A percentile compares a stretch with the other conserved stretches of the same genome.
Conservation (phyloP, 2,797 vertebrate species). For the Rhodeus uyekii region DNA sequence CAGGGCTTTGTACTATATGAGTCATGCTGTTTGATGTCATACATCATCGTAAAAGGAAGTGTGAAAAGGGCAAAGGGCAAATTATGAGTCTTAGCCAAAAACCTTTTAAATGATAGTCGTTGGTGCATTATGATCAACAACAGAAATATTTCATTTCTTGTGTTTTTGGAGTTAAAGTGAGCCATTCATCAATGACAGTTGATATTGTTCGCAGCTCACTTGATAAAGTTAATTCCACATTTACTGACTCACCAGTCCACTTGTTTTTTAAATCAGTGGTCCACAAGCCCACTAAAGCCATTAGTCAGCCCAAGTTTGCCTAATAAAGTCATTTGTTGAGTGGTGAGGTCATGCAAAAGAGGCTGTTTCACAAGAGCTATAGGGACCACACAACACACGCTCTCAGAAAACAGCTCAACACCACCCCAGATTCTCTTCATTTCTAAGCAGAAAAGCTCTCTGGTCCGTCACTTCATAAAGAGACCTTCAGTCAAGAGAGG, state of each 20-base stretch:
- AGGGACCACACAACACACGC: neutral
- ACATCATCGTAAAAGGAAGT: conserved; percentile 13
- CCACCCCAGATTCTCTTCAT: conserved; percentile 11
- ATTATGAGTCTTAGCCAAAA: conserved; percentile 1
- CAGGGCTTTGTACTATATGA: neutral
- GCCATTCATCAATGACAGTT: neutral
- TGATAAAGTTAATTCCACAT: neutral
- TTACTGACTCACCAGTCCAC: conserved; percentile 21
- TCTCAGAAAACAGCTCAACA: conserved; percentile 25
- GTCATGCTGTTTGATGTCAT: conserved; percentile 30
- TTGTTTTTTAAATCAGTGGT: conserved; percentile 20
- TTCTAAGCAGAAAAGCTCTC: conserved; percentile 42
- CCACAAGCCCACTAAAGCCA: neutral
- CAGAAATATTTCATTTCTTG: neutral
- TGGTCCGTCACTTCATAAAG: conserved; percentile 29
- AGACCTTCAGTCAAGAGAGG: conserved; percentile 4
- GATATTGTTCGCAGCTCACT: neutral
- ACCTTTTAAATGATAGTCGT: neutral
- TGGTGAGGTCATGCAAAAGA: conserved; percentile 15
- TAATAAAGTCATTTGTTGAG: conserved; percentile 7
- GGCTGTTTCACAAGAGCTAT: neutral
- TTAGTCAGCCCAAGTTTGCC: conserved; percentile 1
- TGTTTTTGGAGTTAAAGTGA: neutral
- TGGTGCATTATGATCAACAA: neutral
- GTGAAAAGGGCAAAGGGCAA: conserved; percentile 29